Conservation (phyloP, 2,797 vertebrate genomes). For the Rhodeus uyekii region DNA sequence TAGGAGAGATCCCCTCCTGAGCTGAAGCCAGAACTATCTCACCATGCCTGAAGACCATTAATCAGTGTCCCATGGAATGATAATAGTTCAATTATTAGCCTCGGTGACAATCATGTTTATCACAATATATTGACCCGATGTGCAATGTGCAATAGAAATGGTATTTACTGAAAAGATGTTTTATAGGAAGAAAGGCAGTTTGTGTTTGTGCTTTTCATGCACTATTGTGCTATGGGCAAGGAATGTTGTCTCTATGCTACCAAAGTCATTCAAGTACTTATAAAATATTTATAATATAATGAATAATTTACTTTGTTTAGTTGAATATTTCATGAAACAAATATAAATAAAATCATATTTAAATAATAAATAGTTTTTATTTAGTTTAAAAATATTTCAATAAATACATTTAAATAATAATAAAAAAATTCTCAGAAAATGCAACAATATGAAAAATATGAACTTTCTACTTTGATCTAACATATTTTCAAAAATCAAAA, state of each 20-base stretch:
- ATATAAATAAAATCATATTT: too few relatives aligned
- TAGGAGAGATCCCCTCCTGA: conserved; percentile 38
- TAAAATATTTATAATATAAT: background rate
- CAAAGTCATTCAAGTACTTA: too few relatives aligned
- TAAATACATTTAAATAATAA: background rate
- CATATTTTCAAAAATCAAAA: background rate
- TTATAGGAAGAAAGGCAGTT: background rate
- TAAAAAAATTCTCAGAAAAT: too few relatives aligned
- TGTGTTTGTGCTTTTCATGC: background rate
- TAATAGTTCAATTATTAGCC: conserved; percentile 3
- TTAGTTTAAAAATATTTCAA: background rate
- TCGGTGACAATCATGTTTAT: background rate
- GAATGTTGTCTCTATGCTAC: background rate
- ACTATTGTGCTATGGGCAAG: background rate
- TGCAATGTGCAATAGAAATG: background rate
- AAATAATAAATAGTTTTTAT: background rate
- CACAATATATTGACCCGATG: background rate
- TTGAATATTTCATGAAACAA: too few relatives aligned
- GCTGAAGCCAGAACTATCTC: conserved; percentile 22
- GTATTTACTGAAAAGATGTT: background rate
- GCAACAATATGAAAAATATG: background rate
- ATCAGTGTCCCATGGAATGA: conserved; percentile 9
- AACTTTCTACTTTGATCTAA: background rate
- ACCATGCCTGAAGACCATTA: background rate
- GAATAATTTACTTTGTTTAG: too few relatives aligned